Conservation (phyloP, 2,797 vertebrate genomes). For the Myotis daubentonii region DNA sequence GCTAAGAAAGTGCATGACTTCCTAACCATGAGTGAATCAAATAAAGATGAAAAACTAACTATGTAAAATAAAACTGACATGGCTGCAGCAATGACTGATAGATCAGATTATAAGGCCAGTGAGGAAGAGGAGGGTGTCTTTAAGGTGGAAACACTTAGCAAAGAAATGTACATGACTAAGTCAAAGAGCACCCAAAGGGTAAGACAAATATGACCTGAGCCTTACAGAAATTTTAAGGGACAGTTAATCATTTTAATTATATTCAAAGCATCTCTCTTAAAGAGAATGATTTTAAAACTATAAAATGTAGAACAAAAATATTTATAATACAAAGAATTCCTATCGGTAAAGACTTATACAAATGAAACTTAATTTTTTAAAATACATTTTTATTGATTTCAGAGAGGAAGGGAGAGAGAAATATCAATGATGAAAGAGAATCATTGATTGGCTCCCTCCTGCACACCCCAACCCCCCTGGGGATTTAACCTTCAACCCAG, state of each 20-base stretch:
- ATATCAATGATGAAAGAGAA: too few relatives aligned
- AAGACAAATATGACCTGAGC: background rate
- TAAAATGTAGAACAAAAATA: background rate
- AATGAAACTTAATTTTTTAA: background rate
- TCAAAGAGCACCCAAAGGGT: background rate
- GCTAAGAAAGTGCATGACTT: background rate
- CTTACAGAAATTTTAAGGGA: background rate
- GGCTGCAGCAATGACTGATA: background rate
- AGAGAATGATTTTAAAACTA: background rate
- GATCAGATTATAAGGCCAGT: background rate
- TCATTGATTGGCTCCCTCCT: too few relatives aligned
- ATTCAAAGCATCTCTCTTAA: background rate
- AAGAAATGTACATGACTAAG: background rate
- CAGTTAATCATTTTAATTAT: background rate
- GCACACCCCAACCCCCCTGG: too few relatives aligned
- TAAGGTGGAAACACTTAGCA: background rate
- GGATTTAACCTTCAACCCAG: too few relatives aligned
- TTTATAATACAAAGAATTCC: background rate
- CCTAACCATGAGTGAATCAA: background rate
- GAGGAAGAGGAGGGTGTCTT: background rate
- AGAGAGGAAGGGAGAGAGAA: too few relatives aligned
- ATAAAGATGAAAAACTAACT: background rate
- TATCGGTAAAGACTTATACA: background rate
- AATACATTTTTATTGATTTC: too few relatives aligned
- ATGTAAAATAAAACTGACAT: background rate